Percentiles rank a stretch among this genome's conserved stretches.
Conservation (phyloP, 2,797 vertebrate genomes). For the Gila robusta region DNA sequence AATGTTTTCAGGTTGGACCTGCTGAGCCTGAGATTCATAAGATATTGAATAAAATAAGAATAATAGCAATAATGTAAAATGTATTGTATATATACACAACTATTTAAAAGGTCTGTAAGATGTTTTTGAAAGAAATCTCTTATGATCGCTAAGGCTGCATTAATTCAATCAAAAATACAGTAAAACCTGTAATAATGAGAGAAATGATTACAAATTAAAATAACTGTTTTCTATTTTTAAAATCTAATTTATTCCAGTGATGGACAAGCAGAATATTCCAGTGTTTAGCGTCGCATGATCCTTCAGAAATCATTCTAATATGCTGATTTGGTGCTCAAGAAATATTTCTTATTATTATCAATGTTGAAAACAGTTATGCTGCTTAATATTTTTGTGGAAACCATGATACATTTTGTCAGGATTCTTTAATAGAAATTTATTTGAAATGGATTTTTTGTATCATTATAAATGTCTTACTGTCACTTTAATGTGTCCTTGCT, state of each 20-base stretch:
- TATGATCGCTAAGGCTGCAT: background rate
- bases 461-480: background rate
- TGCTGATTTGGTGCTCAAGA: background rate
- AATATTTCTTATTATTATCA: background rate
- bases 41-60: background rate
- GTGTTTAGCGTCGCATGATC: background rate
- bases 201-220: background rate
- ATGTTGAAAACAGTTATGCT: background rate
- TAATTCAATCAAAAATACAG: background rate
- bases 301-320: background rate
- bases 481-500: background rate
- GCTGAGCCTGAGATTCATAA: too few species aligned
- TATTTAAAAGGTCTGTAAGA: background rate
- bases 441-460: background rate
- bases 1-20: background rate
- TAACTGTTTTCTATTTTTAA: background rate
- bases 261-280: background rate
- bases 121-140: background rate
- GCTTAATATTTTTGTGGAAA: background rate
- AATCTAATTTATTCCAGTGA: background rate
- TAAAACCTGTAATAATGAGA: background rate
- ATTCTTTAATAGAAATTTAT: background rate
- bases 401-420: background rate
- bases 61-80: too few species aligned
- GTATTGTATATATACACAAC: background rate